phyloP scores from a whole-genome alignment of 2,113 vertebrate genomes.

The human (Homo sapiens) region GRCh38 chrX:42853501-42854000 shows the following conservation, averaged over 20 bases:
- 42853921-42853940: constrained; percentile 14
- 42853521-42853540: not conserved
- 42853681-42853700: not conserved
- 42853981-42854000: constrained; percentile 54
- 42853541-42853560: not conserved
- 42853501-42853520: not conserved
- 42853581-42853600: not conserved
- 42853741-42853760: constrained; percentile 56
- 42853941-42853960: constrained; percentile 43
- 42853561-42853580: not conserved
- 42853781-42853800: constrained; percentile 36
- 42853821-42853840: constrained; percentile 28
- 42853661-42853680: constrained; percentile 8
- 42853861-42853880: constrained; percentile 13
- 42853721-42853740: constrained; percentile 27
- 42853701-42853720: constrained; percentile 44
- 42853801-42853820: not conserved
- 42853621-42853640: not conserved
- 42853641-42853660: constrained; percentile 36
- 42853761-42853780: not conserved
- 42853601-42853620: not conserved
- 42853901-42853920: not conserved
- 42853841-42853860: not conserved
- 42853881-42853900: not conserved
- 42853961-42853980: not conserved